Conservation (phyloP, 2,797 vertebrate genomes). For the Serranus cabrilla region DNA sequence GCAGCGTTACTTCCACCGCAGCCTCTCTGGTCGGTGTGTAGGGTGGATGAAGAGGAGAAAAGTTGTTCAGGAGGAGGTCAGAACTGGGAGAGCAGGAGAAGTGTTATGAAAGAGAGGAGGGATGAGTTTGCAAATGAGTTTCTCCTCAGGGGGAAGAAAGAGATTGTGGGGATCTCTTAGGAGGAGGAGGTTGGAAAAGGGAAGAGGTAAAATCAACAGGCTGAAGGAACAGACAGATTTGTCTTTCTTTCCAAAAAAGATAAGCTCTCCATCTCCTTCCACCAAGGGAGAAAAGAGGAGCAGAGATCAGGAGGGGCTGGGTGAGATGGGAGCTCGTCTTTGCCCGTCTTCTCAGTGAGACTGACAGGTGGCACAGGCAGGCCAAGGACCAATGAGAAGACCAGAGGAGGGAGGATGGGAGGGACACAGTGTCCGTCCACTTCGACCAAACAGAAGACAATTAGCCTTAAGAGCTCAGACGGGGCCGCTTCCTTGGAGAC, state of each 20-base stretch:
- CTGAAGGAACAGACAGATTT: constrained; percentile 47
- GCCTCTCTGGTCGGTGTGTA: constrained; percentile 82
- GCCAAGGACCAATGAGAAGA: constrained; percentile 77
- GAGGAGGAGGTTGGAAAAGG: constrained; percentile 38
- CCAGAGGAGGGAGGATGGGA: constrained; percentile 78
- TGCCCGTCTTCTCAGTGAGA: constrained; percentile 65
- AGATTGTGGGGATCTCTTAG: constrained; percentile 31
- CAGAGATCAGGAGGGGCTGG: constrained; percentile 58
- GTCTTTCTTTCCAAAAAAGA: constrained; percentile 48
- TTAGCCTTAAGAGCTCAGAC: constrained; percentile 93
- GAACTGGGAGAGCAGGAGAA: constrained; percentile 40
- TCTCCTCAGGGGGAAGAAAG: constrained; percentile 47
- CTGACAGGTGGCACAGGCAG: constrained; percentile 60
- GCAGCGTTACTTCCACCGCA: constrained; percentile 77
- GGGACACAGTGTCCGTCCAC: constrained; percentile 83
- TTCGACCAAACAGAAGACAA: constrained; percentile 84
- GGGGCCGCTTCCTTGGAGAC: constrained; percentile 95
- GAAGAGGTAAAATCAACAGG: constrained; percentile 48
- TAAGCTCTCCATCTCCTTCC: constrained; percentile 57
- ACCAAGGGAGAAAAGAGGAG: constrained; percentile 47
- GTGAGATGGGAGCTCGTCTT: constrained; percentile 65
- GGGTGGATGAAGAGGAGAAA: constrained; percentile 50
- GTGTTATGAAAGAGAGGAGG: constrained; percentile 10
- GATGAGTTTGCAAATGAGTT: constrained; percentile 31
- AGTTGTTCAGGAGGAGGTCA: constrained; percentile 34